A percentile compares a stretch with the other conserved stretches of the same genome.
These are phyloP conservation scores for Neolamprologus kungweensis DNA, from an alignment of 2,113 vertebrate genomes.

Conservation along the genomic window DNA sequence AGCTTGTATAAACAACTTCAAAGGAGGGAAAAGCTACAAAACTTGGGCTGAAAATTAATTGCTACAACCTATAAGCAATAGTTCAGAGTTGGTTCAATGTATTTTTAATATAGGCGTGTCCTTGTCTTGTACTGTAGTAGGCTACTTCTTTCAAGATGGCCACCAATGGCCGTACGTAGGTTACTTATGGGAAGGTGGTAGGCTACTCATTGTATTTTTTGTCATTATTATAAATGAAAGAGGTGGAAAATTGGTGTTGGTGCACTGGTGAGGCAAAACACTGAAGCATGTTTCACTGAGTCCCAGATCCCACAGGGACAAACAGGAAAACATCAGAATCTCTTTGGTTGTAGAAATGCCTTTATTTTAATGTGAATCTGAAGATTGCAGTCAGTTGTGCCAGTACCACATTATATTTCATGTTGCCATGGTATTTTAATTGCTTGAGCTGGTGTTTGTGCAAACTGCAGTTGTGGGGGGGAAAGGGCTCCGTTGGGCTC, in stretches of 20 bases:
- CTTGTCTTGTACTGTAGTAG: background rate
- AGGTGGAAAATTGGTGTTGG: background rate
- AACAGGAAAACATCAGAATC: background rate
- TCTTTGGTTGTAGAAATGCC: background rate
- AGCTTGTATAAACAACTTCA: background rate
- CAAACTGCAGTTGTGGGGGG: background rate
- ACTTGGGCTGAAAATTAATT: background rate
- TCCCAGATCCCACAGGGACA: background rate
- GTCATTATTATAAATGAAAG: background rate
- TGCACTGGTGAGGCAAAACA: background rate
- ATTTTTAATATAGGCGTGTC: background rate
- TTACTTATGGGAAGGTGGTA: background rate
- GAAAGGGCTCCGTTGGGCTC: background rate
- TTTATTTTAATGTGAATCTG: background rate
- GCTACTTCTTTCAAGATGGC: background rate
- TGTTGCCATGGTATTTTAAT: background rate
- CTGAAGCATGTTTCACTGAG: background rate
- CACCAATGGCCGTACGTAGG: accelerated
- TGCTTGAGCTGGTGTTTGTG: background rate
- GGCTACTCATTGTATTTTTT: background rate
- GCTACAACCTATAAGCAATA: background rate
- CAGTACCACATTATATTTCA: background rate
- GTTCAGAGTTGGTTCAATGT: background rate
- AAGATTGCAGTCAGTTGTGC: background rate
- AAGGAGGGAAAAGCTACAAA: background rate